Conservation (phyloP, 2,113 vertebrate genomes). For the Alligator mississippiensis region DNA sequence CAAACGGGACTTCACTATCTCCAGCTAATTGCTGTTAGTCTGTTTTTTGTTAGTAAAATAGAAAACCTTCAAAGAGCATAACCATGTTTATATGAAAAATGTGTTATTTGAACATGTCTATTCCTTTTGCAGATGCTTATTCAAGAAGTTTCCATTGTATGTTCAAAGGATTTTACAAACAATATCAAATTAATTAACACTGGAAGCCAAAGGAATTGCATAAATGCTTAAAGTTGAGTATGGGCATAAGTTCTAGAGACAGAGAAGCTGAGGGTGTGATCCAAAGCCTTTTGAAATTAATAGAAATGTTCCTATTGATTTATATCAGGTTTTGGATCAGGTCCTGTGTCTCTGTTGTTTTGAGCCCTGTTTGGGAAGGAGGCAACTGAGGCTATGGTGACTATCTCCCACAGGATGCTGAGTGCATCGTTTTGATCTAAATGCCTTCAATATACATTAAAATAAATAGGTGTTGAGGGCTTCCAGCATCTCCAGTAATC, state of each 20-base stretch:
- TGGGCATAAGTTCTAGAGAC: not conserved
- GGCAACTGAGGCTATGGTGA: not conserved
- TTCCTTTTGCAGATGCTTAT: not conserved
- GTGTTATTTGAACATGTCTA: not conserved
- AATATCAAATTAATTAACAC: not conserved
- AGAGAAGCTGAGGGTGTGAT: not conserved
- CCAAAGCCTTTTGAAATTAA: not conserved
- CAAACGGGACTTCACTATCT: not conserved
- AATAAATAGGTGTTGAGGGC: not conserved
- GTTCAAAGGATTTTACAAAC: not conserved
- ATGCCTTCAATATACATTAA: not conserved
- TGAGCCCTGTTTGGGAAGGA: not conserved
- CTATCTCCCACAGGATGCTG: not conserved
- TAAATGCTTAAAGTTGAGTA: not conserved
- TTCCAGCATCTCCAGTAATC: not conserved
- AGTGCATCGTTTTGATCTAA: not conserved
- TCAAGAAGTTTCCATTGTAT: not conserved
- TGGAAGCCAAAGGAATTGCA: not conserved
- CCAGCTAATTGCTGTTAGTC: not conserved
- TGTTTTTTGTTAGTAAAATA: not conserved
- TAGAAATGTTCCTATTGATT: not conserved
- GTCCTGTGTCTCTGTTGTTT: not conserved
- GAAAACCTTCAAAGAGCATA: slow-evolving; percentile 19
- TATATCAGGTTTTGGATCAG: not conserved
- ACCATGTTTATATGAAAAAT: not conserved